These are phyloP conservation scores for Drosophila monieri DNA, from an alignment of 2,888 invertebrate species.

Conservation along the genomic window DNA sequence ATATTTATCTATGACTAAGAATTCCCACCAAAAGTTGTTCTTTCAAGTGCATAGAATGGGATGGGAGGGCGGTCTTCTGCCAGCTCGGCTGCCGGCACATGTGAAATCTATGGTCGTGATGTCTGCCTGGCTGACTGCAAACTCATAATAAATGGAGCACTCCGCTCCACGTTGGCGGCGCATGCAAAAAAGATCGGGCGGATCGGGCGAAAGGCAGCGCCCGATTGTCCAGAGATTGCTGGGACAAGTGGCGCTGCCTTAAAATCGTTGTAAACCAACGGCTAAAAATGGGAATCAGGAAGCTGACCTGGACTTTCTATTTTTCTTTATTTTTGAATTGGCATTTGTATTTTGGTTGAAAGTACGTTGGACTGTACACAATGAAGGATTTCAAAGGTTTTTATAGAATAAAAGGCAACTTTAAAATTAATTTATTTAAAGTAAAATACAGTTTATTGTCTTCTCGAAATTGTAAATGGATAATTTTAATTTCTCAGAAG, in stretches of 20 bases:
- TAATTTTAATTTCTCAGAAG: too few species aligned
- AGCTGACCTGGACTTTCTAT: constrained; percentile 34
- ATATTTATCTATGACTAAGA: neutral
- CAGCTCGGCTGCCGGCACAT: constrained; percentile 55
- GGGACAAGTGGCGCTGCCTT: constrained; percentile 67
- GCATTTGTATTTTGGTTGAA: constrained; percentile 8
- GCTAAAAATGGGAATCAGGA: constrained; percentile 35
- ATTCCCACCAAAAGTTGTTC: neutral
- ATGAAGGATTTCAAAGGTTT: neutral
- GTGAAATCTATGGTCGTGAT: constrained; percentile 69
- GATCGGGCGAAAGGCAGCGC: constrained; percentile 58
- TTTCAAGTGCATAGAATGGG: constrained; percentile 18
- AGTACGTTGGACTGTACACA: constrained; percentile 3
- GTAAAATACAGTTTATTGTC: too few species aligned
- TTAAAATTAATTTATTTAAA: too few species aligned
- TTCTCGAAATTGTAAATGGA: too few species aligned
- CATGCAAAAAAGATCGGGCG: constrained; percentile 67
- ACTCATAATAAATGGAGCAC: constrained; percentile 74
- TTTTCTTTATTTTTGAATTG: constrained; percentile 25
- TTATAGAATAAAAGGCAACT: too few species aligned
- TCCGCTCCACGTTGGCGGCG: constrained; percentile 43
- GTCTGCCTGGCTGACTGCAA: constrained; percentile 42
- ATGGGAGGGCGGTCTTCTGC: constrained; percentile 22
- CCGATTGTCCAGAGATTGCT: constrained; percentile 44
- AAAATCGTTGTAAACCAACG: constrained; percentile 14